phyloP scores from a whole-genome alignment of 2,797 vertebrate species.

The Decapterus maruadsi region DNA sequence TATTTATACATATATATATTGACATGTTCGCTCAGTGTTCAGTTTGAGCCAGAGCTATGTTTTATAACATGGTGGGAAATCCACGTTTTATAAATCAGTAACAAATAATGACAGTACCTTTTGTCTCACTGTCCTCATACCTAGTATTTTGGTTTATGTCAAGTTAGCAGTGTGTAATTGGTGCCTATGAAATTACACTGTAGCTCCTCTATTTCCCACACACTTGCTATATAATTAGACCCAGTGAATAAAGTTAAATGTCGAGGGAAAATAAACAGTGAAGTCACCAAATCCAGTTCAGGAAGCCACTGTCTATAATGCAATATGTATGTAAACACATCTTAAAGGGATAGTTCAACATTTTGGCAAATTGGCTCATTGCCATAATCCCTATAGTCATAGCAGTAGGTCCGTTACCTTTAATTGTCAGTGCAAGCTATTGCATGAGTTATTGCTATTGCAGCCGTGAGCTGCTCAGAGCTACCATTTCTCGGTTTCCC shows the following conservation, averaged over 20 bases:
- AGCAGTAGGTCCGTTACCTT: too few relatives aligned
- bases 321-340: not conserved
- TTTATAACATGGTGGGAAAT: not conserved
- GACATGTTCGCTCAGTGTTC: slow-evolving; percentile 3
- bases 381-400: too few relatives aligned
- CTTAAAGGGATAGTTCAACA: not conserved
- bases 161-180: slow-evolving; percentile 49
- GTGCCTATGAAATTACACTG: slow-evolving; percentile 53
- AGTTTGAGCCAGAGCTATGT: not conserved
- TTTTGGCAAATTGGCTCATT: too few relatives aligned
- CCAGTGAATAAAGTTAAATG: slow-evolving; percentile 30
- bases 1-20: not conserved
- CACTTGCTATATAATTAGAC: slow-evolving; percentile 57
- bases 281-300: slow-evolving; percentile 11
- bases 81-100: not conserved
- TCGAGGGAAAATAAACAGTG: slow-evolving; percentile 50
- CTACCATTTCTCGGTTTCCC: too few relatives aligned
- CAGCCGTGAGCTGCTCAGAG: too few relatives aligned
- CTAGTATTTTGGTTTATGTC: slow-evolving; percentile 24
- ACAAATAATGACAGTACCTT: slow-evolving; percentile 8
- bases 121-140: slow-evolving; percentile 1
- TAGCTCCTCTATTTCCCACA: slow-evolving; percentile 27
- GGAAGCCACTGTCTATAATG: slow-evolving; percentile 1
- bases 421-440: too few relatives aligned
- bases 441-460: too few relatives aligned